phyloP scores from a whole-genome alignment of 2,113 vertebrate species.

The Corythornis cristatus region DNA sequence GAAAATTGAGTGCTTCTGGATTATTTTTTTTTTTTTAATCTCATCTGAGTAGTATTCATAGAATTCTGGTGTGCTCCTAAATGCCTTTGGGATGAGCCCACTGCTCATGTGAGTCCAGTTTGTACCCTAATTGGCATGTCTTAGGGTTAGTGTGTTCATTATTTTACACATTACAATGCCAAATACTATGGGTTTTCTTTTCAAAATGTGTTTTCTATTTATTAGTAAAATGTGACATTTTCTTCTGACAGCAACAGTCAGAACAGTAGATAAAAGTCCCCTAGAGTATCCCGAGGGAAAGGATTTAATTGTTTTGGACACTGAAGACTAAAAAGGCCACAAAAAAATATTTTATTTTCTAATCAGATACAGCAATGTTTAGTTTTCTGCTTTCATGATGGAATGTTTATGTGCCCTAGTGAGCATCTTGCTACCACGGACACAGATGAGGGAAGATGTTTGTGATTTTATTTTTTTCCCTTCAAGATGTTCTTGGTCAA shows the following conservation, averaged over 20 bases:
- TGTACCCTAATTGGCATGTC: background rate
- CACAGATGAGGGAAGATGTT: background rate
- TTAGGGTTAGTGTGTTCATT: background rate
- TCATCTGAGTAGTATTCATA: background rate
- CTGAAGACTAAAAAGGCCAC: background rate
- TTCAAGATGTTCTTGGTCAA: background rate
- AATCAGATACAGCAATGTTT: background rate
- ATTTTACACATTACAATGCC: background rate
- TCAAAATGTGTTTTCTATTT: background rate
- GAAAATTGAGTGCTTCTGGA: background rate
- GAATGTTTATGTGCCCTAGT: background rate
- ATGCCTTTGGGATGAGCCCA: background rate
- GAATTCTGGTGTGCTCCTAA: background rate
- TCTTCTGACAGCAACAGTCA: background rate
- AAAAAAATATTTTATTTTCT: background rate
- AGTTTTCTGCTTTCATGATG: background rate
- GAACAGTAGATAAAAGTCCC: background rate
- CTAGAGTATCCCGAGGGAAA: conserved; percentile 1
- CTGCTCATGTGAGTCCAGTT: background rate
- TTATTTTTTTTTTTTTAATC: background rate
- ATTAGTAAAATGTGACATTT: background rate
- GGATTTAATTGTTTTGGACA: background rate
- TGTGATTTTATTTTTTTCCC: background rate
- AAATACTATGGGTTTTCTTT: background rate
- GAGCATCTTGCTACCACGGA: background rate